Evolutionary conservation across 2,797 vertebrate genomes (phyloP).

Genomic region (Acipenser ruthenus): DNA sequence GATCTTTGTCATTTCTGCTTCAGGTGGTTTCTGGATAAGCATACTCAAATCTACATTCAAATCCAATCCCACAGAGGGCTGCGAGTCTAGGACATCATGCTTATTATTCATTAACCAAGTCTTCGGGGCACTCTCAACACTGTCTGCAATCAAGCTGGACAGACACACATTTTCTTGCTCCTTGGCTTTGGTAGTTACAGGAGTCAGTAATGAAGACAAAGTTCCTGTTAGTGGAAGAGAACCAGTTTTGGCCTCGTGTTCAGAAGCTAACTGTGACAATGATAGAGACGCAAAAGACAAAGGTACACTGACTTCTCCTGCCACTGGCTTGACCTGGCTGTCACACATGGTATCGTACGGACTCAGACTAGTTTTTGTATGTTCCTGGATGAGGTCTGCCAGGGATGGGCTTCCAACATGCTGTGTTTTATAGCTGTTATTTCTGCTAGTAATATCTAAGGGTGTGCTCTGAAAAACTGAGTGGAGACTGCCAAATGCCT

Average conservation of each 20-base stretch:
- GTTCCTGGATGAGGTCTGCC: slow-evolving; percentile 77
- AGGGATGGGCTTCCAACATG: slow-evolving; percentile 64
- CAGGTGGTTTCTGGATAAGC: slow-evolving; percentile 55
- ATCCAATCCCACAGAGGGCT: slow-evolving; percentile 37
- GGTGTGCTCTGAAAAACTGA: slow-evolving; percentile 46
- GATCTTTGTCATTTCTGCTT: slow-evolving; percentile 26
- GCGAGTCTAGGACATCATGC: slow-evolving; percentile 31
- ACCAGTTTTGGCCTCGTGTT: slow-evolving; percentile 36
- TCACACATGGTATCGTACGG: slow-evolving; percentile 40
- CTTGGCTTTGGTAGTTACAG: slow-evolving; percentile 46
- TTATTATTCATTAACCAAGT: slow-evolving; percentile 31
- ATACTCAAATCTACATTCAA: slow-evolving; percentile 67
- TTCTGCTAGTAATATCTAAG: slow-evolving; percentile 30
- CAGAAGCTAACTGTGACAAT: slow-evolving; percentile 56
- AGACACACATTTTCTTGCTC: slow-evolving; percentile 47
- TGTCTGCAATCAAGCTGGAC: slow-evolving; percentile 57
- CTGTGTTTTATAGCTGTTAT: slow-evolving; percentile 33
- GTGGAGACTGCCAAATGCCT: slow-evolving; percentile 49
- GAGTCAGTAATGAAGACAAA: slow-evolving; percentile 59
- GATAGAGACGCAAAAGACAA: slow-evolving; percentile 42
- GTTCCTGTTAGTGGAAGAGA: slow-evolving; percentile 56
- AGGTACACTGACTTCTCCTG: slow-evolving; percentile 4
- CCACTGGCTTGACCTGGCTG: slow-evolving; percentile 38
- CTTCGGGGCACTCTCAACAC: slow-evolving; percentile 35
- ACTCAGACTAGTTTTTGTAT: slow-evolving; percentile 53